A percentile compares a stretch with the other conserved stretches of the same genome.
phyloP scores from a whole-genome alignment of 2,797 vertebrate species.

The Percopsis omiscomaycus region DNA sequence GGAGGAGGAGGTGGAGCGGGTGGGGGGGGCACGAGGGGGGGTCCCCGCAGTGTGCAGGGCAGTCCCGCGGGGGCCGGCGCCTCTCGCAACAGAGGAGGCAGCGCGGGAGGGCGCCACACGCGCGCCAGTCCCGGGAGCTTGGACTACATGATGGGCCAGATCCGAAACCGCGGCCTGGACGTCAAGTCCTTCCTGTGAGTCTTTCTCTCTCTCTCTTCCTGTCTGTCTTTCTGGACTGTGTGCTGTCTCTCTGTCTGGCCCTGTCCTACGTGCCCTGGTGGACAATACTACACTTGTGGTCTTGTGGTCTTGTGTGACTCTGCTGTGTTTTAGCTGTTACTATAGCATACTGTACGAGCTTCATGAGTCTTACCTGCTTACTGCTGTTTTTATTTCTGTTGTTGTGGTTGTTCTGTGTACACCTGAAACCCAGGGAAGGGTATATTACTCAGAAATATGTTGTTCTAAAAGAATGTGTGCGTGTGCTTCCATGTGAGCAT shows the following conservation, averaged over 20 bases:
- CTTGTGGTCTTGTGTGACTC: too few species aligned
- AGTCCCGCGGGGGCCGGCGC: conserved; percentile 80
- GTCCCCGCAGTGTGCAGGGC: conserved; percentile 77
- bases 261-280: conserved; percentile 3
- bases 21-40: conserved; percentile 74
- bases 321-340: neutral
- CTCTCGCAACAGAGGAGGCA: conserved; percentile 82
- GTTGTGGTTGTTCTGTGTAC: conserved; percentile 31
- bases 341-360: neutral
- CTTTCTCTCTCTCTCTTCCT: conserved; percentile 27
- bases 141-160: conserved; percentile 99
- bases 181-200: conserved; percentile 99
- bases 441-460: conserved; percentile 47
- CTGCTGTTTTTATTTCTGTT: conserved; percentile 24
- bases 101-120: conserved; percentile 76
- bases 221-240: conserved; percentile 20
- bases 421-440: conserved; percentile 72
- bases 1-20: conserved; percentile 78
- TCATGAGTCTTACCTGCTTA: neutral
- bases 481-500: neutral
- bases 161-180: conserved; percentile 95
- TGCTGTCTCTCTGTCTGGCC: conserved; percentile 10
- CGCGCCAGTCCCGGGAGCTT: conserved; percentile 91
- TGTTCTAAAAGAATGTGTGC: conserved; percentile 3
- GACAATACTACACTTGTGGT: neutral